Base-by-base conservation (phyloP, 2,888 invertebrate genomes). In the Oxystoma pomonae region DNA sequence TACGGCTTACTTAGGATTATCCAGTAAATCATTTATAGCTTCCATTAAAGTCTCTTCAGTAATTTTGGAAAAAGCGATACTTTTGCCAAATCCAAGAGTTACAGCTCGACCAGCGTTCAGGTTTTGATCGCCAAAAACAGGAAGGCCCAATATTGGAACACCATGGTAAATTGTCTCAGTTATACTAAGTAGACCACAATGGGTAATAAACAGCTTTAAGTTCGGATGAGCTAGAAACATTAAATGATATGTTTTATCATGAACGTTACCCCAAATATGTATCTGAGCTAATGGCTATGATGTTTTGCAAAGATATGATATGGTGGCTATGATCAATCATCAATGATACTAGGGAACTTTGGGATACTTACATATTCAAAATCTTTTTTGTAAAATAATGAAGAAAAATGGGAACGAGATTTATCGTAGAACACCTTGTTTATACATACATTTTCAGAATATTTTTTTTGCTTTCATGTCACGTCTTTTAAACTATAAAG, bases 51-150 rank as follows among this genome's bases (percentile, higher is more conserved):
- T 59, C 18, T 22, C 20, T 59, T 65, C 61, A 21, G 35, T 63
- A 19, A 65, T 60, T 9, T 60, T 20, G 7, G 50, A 16, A 20
- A 62, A 65, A 16, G 9, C 20, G 2, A 65, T 57, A 22, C 61
- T 60, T 20, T 65, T 62, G 2, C 59, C 67, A 20, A 57, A 65
- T 3, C 67, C 67, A 20, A 57, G 57, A 9, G 53, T 53, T 5
- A 76, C 79, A 1, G 82, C 81, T 5, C 76, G 76, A 0, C 73
- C 77, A 75, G 83, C 81, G 65, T 84, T 85, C 17, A 81, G 68
- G 57, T 79, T 77, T 70, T 85, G 85, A 73, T 85, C 85, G 0
- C 77, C 81, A 63, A 81, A 82, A 16, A 84, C 75, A 0, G 85
- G 85, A 57, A 85, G 79, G 1, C 82, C 83, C 16, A 84, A 70